These are phyloP conservation scores for Mirounga angustirostris DNA, from an alignment of 2,113 vertebrate genomes.

Conservation along the genomic window DNA sequence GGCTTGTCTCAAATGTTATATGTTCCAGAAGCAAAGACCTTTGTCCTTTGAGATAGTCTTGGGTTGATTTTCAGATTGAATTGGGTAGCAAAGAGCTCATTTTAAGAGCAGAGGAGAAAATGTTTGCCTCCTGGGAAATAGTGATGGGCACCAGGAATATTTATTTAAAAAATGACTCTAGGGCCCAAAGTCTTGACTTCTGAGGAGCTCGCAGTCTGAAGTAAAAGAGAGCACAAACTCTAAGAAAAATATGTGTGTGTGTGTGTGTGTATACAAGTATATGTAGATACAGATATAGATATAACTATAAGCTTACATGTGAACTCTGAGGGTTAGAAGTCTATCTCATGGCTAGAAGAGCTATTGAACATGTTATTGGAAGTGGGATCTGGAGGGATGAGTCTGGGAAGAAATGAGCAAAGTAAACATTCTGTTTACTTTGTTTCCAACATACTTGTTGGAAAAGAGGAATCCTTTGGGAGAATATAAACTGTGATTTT, in stretches of 20 bases:
- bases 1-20: neutral
- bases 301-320: neutral
- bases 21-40: neutral
- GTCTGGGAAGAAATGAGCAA: constrained; percentile 5
- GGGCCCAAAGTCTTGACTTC: neutral
- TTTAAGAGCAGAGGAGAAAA: constrained; percentile 14
- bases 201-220: neutral
- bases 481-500: neutral
- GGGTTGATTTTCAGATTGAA: constrained; percentile 9
- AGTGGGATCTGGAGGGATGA: too few relatives aligned
- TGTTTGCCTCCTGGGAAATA: neutral
- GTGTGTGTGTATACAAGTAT: neutral
- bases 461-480: neutral
- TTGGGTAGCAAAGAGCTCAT: neutral
- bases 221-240: neutral
- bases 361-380: neutral
- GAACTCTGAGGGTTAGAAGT: neutral
- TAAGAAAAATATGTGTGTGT: neutral
- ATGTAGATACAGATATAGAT: neutral
- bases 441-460: neutral
- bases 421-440: neutral
- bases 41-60: neutral
- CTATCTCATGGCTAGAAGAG: neutral
- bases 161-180: neutral
- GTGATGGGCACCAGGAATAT: neutral